phyloP scores from a whole-genome alignment of 1,140 invertebrate genomes.

The Diachasma alloeum region DNA sequence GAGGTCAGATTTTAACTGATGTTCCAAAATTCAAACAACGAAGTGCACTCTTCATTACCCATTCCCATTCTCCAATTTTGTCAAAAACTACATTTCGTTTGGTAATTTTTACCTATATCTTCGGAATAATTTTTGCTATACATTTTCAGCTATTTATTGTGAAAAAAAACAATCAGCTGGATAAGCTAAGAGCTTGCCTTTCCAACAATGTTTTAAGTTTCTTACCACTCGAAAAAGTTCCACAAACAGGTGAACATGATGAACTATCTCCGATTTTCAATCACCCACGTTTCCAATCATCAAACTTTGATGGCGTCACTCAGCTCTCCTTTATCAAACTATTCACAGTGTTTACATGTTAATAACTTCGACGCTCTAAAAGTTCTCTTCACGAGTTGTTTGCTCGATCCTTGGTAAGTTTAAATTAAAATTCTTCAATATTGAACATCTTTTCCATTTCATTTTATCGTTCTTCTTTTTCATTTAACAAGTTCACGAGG shows the following conservation, averaged over 20 bases:
- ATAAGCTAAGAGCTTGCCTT: too few relatives aligned
- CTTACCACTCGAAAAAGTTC: constrained; percentile 75
- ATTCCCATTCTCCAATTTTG: too few relatives aligned
- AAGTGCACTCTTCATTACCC: too few relatives aligned
- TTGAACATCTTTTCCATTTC: constrained; percentile 1
- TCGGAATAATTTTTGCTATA: too few relatives aligned
- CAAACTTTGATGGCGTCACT: not conserved
- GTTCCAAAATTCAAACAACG: too few relatives aligned
- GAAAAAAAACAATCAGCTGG: too few relatives aligned
- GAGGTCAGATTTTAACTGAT: too few relatives aligned
- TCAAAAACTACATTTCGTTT: too few relatives aligned
- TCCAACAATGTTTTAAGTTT: not conserved
- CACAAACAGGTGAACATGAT: constrained; percentile 74
- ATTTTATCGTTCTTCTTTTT: not conserved
- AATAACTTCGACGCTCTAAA: not conserved
- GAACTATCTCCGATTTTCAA: constrained; percentile 18
- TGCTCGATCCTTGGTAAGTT: not conserved
- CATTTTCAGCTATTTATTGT: too few relatives aligned
- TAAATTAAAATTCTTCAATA: not conserved
- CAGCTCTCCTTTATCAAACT: not conserved
- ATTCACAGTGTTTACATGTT: not conserved
- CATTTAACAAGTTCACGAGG: not conserved
- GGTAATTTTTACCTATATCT: too few relatives aligned
- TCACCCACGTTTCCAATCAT: not conserved
- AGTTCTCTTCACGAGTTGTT: not conserved